Evolutionary conservation across 2,113 vertebrate species (phyloP).

Genomic region (Columba janthina): DNA sequence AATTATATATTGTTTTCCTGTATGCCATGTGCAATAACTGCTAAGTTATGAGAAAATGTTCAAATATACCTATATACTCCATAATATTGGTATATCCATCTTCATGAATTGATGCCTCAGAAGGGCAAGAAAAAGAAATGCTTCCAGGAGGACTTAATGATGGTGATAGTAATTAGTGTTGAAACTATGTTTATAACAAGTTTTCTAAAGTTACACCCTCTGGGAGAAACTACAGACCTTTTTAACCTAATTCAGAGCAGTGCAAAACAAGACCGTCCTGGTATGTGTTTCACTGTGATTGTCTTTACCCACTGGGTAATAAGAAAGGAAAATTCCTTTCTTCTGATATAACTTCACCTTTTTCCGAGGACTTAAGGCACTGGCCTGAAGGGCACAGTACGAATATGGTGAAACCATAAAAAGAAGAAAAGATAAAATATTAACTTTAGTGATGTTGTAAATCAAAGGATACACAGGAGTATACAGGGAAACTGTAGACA

Average conservation of each 20-base stretch:
- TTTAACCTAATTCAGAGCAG: neutral
- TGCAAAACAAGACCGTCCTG: neutral
- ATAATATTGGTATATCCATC: neutral
- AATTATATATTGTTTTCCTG: neutral
- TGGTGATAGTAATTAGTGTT: neutral
- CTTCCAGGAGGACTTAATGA: neutral
- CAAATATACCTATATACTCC: neutral
- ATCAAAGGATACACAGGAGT: neutral
- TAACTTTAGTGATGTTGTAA: neutral
- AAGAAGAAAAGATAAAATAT: neutral
- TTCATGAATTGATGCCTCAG: neutral
- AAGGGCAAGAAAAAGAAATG: neutral
- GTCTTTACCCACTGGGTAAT: neutral
- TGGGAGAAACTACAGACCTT: neutral
- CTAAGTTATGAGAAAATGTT: neutral
- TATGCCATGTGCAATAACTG: neutral
- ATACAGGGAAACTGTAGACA: neutral
- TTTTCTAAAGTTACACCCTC: neutral
- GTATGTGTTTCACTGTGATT: neutral
- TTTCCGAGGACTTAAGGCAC: neutral
- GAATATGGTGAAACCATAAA: neutral
- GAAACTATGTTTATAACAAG: neutral
- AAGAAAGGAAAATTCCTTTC: constrained; percentile 2
- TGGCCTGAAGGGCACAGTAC: neutral
- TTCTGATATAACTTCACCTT: neutral